Evolutionary conservation across 1,140 invertebrate species (phyloP).

Genomic region (Ceratitis capitata): DNA sequence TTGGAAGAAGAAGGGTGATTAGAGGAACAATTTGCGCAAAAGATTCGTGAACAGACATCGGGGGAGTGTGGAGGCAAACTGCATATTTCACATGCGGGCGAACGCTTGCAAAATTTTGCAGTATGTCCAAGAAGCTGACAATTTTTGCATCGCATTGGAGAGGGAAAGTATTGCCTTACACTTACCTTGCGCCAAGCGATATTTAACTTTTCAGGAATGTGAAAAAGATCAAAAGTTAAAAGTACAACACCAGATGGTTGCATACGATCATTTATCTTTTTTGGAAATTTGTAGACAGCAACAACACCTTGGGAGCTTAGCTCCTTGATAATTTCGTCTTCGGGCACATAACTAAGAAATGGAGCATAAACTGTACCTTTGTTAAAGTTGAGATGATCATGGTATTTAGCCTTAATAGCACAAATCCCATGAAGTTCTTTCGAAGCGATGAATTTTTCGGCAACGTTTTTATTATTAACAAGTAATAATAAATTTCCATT

Average conservation of each 20-base stretch:
- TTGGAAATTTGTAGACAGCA: not conserved
- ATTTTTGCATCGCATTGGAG: constrained; percentile 29
- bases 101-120: not conserved
- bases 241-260: not conserved
- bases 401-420: not conserved
- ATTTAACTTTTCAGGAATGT: not conserved
- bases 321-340: not conserved
- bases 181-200: not conserved
- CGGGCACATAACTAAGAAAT: not conserved
- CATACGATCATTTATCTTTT: too few species aligned
- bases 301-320: not conserved
- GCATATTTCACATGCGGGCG: not conserved
- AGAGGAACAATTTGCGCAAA: not conserved
- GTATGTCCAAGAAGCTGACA: not conserved
- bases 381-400: not conserved
- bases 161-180: not conserved
- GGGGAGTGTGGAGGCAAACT: not conserved
- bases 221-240: not conserved
- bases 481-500: not conserved
- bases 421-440: not conserved
- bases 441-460: not conserved
- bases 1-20: not conserved
- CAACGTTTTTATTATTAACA: not conserved
- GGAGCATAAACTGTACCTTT: constrained; percentile 6
- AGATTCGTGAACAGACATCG: not conserved